Evolutionary conservation across 2,888 invertebrate species (phyloP).

Genomic region (Orgyia antiqua): DNA sequence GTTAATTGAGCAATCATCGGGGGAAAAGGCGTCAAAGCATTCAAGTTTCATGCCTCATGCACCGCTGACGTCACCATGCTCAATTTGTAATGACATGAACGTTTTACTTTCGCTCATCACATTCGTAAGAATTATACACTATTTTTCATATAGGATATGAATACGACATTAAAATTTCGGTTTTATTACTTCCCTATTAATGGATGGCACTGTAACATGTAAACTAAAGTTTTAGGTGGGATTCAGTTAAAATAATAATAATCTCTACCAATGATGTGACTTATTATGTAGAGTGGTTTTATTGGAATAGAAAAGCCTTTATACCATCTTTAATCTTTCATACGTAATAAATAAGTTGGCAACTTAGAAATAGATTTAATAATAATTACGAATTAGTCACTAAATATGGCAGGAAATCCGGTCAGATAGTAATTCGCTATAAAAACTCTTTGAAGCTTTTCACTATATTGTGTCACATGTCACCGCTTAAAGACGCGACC

Average conservation of each 20-base stretch:
- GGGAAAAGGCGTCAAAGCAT: slow-evolving; percentile 33
- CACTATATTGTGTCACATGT: slow-evolving; percentile 22
- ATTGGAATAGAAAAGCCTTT: too few species aligned
- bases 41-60: slow-evolving; percentile 34
- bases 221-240: too few species aligned
- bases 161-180: too few species aligned
- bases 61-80: slow-evolving; percentile 43
- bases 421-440: slow-evolving; percentile 27
- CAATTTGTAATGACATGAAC: slow-evolving; percentile 49
- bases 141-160: too few species aligned
- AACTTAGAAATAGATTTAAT: slow-evolving; percentile 2
- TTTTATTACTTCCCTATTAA: too few species aligned
- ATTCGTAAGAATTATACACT: too few species aligned
- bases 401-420: slow-evolving; percentile 17
- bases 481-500: slow-evolving; percentile 13
- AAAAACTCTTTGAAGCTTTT: slow-evolving; percentile 26
- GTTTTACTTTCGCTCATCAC: slow-evolving; percentile 31
- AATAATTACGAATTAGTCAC: slow-evolving; percentile 11
- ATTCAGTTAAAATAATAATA: too few species aligned
- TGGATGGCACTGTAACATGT: too few species aligned
- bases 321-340: background rate
- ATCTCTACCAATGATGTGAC: too few species aligned
- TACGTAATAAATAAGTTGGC: background rate
- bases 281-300: too few species aligned
- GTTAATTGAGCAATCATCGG: slow-evolving; percentile 58